These are phyloP conservation scores for Holacanthella duospinosa DNA, from an alignment of 2,888 invertebrate genomes.

Conservation along the genomic window DNA sequence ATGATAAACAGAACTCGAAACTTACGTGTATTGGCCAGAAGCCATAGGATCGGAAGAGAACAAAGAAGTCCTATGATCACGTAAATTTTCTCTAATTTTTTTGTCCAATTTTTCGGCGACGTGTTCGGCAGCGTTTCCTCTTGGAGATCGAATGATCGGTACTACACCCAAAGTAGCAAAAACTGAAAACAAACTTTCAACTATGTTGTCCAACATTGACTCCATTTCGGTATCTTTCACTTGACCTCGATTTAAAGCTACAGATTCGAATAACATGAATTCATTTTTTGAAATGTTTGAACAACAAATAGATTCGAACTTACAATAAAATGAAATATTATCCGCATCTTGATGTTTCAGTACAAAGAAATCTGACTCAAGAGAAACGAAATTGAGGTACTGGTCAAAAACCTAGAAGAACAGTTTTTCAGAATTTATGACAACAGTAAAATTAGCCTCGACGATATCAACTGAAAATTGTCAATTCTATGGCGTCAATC, in stretches of 20 bases:
- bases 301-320: conserved; percentile 4
- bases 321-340: conserved; percentile 81
- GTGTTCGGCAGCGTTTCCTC: conserved; percentile 96
- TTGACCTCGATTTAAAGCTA: conserved; percentile 85
- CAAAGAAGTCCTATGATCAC: conserved; percentile 91
- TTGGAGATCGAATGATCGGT: conserved; percentile 82
- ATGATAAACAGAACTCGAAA: not conserved
- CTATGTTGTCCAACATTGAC: conserved; percentile 80
- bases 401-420: conserved; percentile 76
- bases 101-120: conserved; percentile 94
- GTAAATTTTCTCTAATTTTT: conserved; percentile 88
- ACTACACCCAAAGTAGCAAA: conserved; percentile 91
- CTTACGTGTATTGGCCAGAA: conserved; percentile 47
- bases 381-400: conserved; percentile 92
- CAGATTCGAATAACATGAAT: conserved; percentile 39
- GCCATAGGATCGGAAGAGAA: conserved; percentile 78
- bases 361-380: conserved; percentile 95
- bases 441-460: not conserved
- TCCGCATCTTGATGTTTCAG: conserved; percentile 87
- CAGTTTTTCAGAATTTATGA: not conserved
- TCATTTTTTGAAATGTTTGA: conserved; percentile 6
- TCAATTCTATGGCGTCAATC: not conserved
- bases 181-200: conserved; percentile 92
- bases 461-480: not conserved
- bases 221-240: conserved; percentile 94